Evolutionary conservation across 2,113 vertebrate genomes (phyloP), one percentile per base, ranked within the genome.

Genomic region (Larimichthys polyactis): DNA sequence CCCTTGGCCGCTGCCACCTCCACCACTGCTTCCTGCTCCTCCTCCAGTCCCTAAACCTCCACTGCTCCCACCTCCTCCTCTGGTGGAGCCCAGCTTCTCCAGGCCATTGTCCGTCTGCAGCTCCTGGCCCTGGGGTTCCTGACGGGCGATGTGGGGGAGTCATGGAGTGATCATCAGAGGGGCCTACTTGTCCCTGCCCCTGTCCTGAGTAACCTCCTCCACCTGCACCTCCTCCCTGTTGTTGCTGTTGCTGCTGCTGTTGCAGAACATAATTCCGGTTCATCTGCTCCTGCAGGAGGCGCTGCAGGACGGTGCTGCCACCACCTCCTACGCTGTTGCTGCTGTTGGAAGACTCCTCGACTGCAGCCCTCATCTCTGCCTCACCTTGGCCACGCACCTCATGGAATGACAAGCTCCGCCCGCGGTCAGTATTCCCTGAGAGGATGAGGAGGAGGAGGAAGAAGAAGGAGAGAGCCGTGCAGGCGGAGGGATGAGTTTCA

Each of bases 111-210:
- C 98, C 32, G 96, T 95, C 92, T 99, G 98, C 74, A 99, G 96
- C 93, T 99, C 98, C 94, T 99, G 98, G 80, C 98, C 98, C 91
- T 99, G 98, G 52, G 98, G 98, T 94, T 99, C 98, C 78, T 99
- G 98, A 16, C 98, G 96, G 82, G 98, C 98, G 78, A 96, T 96
- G 93, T 99, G 97, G 72, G 72, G 97, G 94, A 77, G 96, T 96
- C 46, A 96, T 93, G 85, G 96, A 96, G 89, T 96, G 96, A 82
- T 99, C 98, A 77, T 99, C 97, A 24, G 93, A 92, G 10, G 96
- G 91, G 20, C 82, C 83, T 22, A 93, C 92, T 68, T 86, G 88
- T 77, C 94, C 94, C 57, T 73, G 70, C 11, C 59, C 95, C 3
- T 93, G 94, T 69, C 93, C 93, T 0, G 85, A 58, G 68, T 86